phyloP scores from a whole-genome alignment of 2,113 vertebrate genomes.

The Furnarius figulus region DNA sequence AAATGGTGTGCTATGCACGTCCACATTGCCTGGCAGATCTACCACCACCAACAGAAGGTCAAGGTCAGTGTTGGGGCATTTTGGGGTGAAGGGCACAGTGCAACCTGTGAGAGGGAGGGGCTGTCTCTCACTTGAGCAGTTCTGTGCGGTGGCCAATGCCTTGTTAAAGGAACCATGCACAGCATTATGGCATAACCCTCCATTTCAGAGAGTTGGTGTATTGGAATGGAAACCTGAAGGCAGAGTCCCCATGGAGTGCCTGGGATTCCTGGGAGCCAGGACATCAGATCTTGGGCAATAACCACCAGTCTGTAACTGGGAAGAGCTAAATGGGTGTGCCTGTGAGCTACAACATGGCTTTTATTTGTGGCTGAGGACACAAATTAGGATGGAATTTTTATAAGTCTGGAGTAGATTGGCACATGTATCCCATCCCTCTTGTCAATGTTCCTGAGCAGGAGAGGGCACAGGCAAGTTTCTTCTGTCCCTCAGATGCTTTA shows the following conservation, averaged over 20 bases:
- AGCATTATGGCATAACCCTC: background rate
- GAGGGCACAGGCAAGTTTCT: background rate
- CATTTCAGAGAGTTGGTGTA: fast-evolving
- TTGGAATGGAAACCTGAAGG: background rate
- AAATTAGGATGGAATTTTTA: background rate
- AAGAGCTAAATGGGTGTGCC: background rate
- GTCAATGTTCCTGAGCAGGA: background rate
- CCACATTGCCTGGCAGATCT: slow-evolving; percentile 97
- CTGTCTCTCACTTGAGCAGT: background rate
- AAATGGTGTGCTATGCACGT: slow-evolving; percentile 99
- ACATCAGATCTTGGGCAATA: background rate
- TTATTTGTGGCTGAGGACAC: background rate
- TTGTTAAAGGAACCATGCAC: background rate
- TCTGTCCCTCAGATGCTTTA: background rate
- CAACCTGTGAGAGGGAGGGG: background rate
- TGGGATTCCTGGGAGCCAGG: background rate
- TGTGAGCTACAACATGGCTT: background rate
- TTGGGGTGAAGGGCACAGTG: background rate
- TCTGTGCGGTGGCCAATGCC: background rate
- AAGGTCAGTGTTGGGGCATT: slow-evolving; percentile 83
- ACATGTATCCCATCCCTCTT: background rate
- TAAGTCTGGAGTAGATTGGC: background rate
- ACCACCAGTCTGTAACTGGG: background rate
- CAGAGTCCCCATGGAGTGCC: background rate
- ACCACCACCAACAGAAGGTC: slow-evolving; percentile 98